Conservation (phyloP, 2,888 invertebrate genomes). For the Germaria angustata region DNA sequence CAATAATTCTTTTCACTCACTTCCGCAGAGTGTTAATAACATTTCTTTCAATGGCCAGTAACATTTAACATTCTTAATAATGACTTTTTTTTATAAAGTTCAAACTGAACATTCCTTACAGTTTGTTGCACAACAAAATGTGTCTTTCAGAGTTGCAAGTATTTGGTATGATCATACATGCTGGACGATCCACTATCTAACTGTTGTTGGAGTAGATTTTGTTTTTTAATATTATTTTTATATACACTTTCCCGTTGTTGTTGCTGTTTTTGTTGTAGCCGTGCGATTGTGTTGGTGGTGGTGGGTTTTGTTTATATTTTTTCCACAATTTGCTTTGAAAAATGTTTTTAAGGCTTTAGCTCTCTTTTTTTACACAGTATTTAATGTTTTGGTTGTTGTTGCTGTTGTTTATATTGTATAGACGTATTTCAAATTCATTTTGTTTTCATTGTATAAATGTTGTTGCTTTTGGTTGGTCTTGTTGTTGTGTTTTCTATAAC, state of each 20-base stretch:
- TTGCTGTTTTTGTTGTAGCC: not conserved
- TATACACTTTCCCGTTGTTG: too few species aligned
- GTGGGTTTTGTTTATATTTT: constrained; percentile 58
- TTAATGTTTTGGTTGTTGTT: not conserved
- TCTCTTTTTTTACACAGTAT: constrained; percentile 16
- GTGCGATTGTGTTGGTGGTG: constrained; percentile 32
- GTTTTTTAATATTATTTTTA: not conserved
- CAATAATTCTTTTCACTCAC: too few species aligned
- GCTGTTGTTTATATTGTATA: constrained; percentile 33
- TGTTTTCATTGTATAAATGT: constrained; percentile 35
- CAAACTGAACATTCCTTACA: not conserved
- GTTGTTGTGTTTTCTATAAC: constrained; percentile 52
- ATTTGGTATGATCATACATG: constrained; percentile 27
- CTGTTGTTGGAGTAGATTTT: constrained; percentile 61
- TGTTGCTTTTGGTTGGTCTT: constrained; percentile 33
- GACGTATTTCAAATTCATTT: constrained; percentile 60
- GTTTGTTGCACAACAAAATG: not conserved
- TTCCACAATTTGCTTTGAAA: constrained; percentile 9
- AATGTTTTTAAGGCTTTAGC: constrained; percentile 1
- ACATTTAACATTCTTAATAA: too few species aligned
- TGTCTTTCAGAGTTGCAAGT: not conserved
- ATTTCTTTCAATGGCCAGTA: too few species aligned
- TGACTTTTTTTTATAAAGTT: too few species aligned
- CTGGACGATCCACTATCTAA: constrained; percentile 54
- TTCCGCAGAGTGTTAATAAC: not conserved